Evolutionary conservation across 2,797 vertebrate species (phyloP), one percentile per base, ranked within the genome.

Genomic region (Hipposideros larvatus): DNA sequence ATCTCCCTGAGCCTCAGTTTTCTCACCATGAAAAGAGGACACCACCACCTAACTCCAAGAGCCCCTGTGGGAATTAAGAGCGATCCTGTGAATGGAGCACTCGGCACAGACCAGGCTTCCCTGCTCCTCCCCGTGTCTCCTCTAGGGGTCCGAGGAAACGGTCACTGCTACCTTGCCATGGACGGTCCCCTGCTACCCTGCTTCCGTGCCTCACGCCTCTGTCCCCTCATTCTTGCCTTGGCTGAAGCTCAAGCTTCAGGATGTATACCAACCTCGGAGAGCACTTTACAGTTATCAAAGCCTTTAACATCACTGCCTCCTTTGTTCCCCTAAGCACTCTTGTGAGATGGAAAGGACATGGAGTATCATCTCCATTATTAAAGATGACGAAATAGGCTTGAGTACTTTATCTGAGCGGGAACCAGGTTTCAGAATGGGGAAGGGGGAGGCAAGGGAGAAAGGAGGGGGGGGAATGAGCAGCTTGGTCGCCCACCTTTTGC

Each of bases 321-420:
- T 95, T 96, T 97, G 96, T 74, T 95, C 19, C 85, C 65, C 37
- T 70, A 96, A 96, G 90, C 4, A 95, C 66, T 59, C 85, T 96
- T 94, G 37, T 92, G 77, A 95, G 66, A 90, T 14, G 70, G 75
- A 94, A 96, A 92, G 74, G 88, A 37, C 78, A 68, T 34, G 80
- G 73, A 90, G 61, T 57, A 91, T 79, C 31, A 93, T 66, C 77
- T 92, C 68, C 46, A 31, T 59, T 92, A 93, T 96, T 78, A 95
- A 95, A 85, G 90, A 94, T 79, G 59, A 96, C 53, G 41, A 95
- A 92, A 90, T 14, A 96, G 34, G 61, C 63, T 70, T 90, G 51
- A 90, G 68, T 78, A 48, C 63, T 34, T 91, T 41, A 10, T 95
- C 21, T 80, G 73, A 74, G 31, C n/a, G 85, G 63, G 61, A 97